A percentile compares a stretch with the other conserved stretches of the same genome.
Conservation (phyloP, 2,888 invertebrate genomes). For the Entomobrya multifasciata region DNA sequence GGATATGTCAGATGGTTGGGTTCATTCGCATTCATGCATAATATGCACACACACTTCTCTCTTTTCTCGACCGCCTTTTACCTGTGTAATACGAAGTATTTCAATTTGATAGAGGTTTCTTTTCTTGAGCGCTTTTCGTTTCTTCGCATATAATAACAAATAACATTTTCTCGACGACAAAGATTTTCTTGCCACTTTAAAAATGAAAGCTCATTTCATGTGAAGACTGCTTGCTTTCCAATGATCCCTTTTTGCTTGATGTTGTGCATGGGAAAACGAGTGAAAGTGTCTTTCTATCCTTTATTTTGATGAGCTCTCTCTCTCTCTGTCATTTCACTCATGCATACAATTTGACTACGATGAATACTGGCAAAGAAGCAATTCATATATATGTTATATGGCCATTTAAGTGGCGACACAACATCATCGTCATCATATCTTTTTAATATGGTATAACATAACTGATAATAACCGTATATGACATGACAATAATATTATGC, state of each 20-base stretch:
- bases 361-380: neutral
- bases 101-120: neutral
- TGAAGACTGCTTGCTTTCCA: neutral
- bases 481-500: no score
- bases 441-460: neutral
- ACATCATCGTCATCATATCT: neutral
- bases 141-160: neutral
- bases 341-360: neutral
- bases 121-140: neutral
- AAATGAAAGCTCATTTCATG: conserved; percentile 9
- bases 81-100: neutral
- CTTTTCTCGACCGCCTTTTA: neutral
- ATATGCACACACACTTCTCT: conserved; percentile 8
- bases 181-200: neutral
- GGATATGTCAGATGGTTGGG: neutral
- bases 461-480: neutral
- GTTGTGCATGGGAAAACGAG: neutral
- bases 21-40: neutral
- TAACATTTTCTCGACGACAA: neutral
- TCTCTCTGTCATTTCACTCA: neutral
- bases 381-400: neutral
- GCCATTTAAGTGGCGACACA: neutral
- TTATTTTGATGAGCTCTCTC: neutral
- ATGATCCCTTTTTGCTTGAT: conserved; percentile 12
- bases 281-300: neutral